Base-by-base conservation (phyloP, 2,888 invertebrate species). In the Xestia rhomboidea region DNA sequence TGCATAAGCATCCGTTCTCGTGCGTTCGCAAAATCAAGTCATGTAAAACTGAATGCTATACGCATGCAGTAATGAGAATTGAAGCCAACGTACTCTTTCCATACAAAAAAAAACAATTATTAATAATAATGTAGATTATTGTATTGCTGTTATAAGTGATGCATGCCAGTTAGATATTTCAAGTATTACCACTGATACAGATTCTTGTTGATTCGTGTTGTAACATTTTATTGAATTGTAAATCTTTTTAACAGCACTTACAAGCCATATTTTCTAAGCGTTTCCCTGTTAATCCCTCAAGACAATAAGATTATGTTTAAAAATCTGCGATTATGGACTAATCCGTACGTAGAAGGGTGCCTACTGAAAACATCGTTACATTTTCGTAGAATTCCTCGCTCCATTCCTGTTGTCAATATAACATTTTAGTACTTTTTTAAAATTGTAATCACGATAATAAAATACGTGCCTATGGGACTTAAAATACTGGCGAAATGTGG, bases 301-400 rank as follows among this genome's bases (percentile, higher is more conserved):
- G 24, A 71, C n/a, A 79, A 79, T 30, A 38, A 38, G 18, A 70
- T 79, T 79, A 13, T 71, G 0, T 24, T 2, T 3, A 24, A 49
- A 27, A 73, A 51, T 27, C 24, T 71, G 27, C 24, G 49, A 71
- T 73, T 71, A 51, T 73, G 27, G 4, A 71, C 11, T 51, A 41
- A 72, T 72, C 72, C 18, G 24, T 30, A 30, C 60, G 30, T 60
- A 60, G 30, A 18, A 30, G 57, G 27, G 60, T 30, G 18, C 60
- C 15, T 15, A 27, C 24, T 38, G 38, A 21, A 72, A 72, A 49
- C 15, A 27, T 72, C 34, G 34, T 18, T n/a, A n/a, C 13, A 15
- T 21, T 72, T 70, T 27, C 21, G 49, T 49, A 70, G 21, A 38
- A 24, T 38, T 27, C 24, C 38, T 18, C 27, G 24, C 24, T 71